Conservation (phyloP, 23 tunicate genomes). For the Ciona savignyi region DNA sequence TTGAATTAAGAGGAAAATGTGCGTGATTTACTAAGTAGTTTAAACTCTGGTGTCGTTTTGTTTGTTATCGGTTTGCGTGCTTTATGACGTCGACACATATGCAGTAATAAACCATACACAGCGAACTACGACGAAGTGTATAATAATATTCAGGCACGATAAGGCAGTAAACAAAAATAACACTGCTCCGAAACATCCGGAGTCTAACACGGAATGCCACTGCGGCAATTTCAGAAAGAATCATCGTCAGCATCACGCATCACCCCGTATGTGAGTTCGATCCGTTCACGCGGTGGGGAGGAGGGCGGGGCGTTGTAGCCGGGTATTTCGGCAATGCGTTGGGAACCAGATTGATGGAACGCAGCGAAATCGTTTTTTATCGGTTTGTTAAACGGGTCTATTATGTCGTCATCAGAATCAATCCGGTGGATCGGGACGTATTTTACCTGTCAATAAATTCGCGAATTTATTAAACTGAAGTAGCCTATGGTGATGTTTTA, state of each 20-base stretch:
- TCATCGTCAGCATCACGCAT: neutral
- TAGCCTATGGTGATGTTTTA: no score
- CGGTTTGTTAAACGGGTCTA: neutral
- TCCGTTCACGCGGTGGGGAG: neutral
- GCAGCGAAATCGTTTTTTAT: neutral
- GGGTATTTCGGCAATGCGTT: neutral
- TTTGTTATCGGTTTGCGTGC: no score
- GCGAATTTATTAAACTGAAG: neutral
- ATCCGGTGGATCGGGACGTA: neutral
- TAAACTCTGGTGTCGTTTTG: no score
- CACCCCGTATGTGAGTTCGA: neutral
- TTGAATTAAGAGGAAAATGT: no score
- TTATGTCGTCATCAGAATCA: neutral
- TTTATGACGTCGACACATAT: no score
- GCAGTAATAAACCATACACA: neutral
- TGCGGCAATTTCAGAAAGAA: no score
- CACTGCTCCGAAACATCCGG: neutral
- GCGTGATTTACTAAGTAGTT: no score
- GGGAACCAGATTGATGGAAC: neutral
- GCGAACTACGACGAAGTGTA: neutral
- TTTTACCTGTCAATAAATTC: neutral
- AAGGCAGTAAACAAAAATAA: no score
- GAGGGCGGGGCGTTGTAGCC: neutral
- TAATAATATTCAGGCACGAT: no score
- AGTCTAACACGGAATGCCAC: no score